phyloP scores from a whole-genome alignment of 2,797 vertebrate species.

The Paramormyrops hopkinsi region DNA sequence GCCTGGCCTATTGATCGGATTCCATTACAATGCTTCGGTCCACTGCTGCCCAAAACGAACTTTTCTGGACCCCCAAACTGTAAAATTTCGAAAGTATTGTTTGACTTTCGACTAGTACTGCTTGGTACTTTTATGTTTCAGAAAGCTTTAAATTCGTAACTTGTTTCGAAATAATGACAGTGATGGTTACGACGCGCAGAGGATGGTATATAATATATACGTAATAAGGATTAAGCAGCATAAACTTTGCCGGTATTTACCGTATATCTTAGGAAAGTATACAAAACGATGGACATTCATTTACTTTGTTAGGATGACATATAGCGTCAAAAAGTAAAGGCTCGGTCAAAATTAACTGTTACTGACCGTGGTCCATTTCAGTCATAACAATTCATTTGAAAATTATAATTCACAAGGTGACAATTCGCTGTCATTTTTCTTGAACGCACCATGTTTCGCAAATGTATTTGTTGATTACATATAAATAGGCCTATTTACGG shows the following conservation, averaged over 20 bases:
- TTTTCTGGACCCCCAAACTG: slow-evolving; percentile 16
- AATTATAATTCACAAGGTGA: neutral
- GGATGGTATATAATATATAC: neutral
- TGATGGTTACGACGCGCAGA: neutral
- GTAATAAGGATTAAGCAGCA: neutral
- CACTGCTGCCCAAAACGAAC: slow-evolving; percentile 13
- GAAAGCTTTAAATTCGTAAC: neutral
- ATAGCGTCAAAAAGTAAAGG: neutral
- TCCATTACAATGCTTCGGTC: slow-evolving; percentile 25
- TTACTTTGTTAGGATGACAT: neutral
- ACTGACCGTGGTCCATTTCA: neutral
- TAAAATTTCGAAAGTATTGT: neutral
- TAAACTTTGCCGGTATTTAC: neutral
- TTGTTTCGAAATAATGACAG: neutral
- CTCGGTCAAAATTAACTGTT: neutral
- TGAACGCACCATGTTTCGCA: neutral
- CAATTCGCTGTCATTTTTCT: neutral
- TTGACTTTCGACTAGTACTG: neutral
- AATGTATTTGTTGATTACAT: neutral
- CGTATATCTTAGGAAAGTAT: neutral
- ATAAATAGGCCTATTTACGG: neutral
- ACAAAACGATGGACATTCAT: neutral
- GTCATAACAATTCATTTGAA: neutral
- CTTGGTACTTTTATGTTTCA: neutral
- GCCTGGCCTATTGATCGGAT: slow-evolving; percentile 30